Evolutionary conservation across 2,113 vertebrate species (phyloP).

Genomic region (Pavo muticus): DNA sequence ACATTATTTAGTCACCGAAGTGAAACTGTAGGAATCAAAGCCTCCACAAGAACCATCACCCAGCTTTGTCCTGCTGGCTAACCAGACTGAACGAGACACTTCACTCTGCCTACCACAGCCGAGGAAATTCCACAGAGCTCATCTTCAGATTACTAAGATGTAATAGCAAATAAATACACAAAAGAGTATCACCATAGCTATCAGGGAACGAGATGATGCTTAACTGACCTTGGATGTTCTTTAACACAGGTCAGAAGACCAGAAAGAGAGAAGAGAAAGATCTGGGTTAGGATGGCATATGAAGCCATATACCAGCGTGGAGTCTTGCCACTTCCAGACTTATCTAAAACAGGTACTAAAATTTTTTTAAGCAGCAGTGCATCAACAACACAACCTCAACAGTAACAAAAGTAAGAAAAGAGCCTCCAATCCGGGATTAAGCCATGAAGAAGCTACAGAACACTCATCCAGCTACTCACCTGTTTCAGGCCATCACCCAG

Average conservation of each 20-base stretch:
- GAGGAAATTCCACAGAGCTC: background rate
- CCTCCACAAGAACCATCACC: background rate
- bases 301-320: background rate
- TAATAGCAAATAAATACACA: background rate
- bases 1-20: background rate
- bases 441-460: background rate
- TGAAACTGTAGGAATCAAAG: background rate
- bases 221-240: background rate
- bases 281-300: background rate
- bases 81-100: background rate
- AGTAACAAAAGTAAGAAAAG: background rate
- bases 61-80: background rate
- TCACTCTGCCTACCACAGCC: background rate
- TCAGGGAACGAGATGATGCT: background rate
- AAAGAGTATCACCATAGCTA: background rate
- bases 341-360: background rate
- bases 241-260: background rate
- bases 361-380: background rate
- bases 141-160: background rate
- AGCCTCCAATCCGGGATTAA: background rate
- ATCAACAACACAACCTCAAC: background rate
- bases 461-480: conserved; percentile 20
- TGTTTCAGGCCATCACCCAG: conserved; percentile 35
- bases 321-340: background rate
- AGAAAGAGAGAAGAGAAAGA: background rate